Base-by-base conservation (phyloP, 1,140 invertebrate species). In the Drosophila nebulosa region DNA sequence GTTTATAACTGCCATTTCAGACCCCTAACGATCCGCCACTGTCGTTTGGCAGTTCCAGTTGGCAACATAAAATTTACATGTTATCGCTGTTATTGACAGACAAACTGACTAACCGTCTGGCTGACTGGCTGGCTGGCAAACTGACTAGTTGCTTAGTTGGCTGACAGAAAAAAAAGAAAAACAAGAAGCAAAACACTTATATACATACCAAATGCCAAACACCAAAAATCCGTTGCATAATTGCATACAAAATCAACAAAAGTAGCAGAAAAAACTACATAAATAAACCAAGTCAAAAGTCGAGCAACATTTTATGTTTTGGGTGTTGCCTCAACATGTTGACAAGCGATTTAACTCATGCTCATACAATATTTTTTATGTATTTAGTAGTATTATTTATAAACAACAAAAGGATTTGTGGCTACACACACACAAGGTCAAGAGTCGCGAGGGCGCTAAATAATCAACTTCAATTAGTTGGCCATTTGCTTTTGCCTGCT, bases 21-120 rank as follows among this genome's bases (percentile, higher is more conserved):
- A 36, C 70, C 74, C 42, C 35, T 35, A 36, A 68, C 7, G 18
- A 18, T n/a, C 30, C 21, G 59, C 58, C 18, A 32, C 35, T 46
- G 61, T 18, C 16, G 9, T 46, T 73, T 77, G 81, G 74, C 39
- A 46, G 39, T 46, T 46, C 80, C 80, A 80, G 81, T 63, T 78
- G 69, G 73, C 57, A 80, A 86, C 80, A 80, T 80, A 72, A 69
- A 85, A 86, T 85, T 85, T 85, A 74, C 80, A 86, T 85, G 77
- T 74, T 79, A 85, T 77, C 77, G 69, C 67, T 66, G 59, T 60
- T 84, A 85, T 85, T 84, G 80, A 77, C 80, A 69, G 80, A 62
- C 76, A 50, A 57, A 60, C 68, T 55, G 59, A 65, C 61, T 72
- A 68, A 69, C 69, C 64, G 53, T n/a, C 27, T 72, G 59, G 39